Evolutionary conservation across 2,797 vertebrate species (phyloP), one percentile per base, ranked within the genome.

Genomic region (Silurus lanzhouensis): DNA sequence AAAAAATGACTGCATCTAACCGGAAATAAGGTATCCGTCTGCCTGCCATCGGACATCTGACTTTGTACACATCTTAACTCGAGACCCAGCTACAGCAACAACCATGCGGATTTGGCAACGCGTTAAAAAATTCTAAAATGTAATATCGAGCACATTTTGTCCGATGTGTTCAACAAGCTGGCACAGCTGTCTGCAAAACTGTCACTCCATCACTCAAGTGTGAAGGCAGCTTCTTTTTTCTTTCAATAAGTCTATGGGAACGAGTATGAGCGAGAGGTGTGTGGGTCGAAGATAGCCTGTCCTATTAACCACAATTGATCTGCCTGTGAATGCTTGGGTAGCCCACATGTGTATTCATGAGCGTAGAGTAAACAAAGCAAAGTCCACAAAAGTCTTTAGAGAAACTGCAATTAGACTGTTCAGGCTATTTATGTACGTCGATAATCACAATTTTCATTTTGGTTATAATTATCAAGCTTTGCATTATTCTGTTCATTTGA

Each of bases 91-190:
- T 31, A 58, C 46, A 66, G 67, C 19, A 12, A 31, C 72, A 60
- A 38, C 67, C 19, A 60, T 46, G 38, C 63, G 25, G 60, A 71
- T 27, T 76, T 75, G 52, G 63, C 80, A 57, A 46, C 3, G 27
- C 19, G 25, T 77, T 20, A 58, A 77, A 31, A 38, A 15, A 58
- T 74, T 19, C 31, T n/a, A 66, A 72, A 79, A 58, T 79, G 75
- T 78, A 64, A 83, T 48, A 55, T 71, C 48, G 57, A 64, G 64
- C 55, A 61, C 55, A 71, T 80, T 64, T 64, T 80, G 22, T 13
- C 22, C 31, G 20, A 79, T 79, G 63, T 63, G 64, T 81, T 70
- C 64, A 52, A 83, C 75, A 88, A 66, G 63, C 68, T 77, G 80
- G 71, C 63, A 77, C n/a, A 48, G 57, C 71, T 48, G 63, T 70